Percentiles rank a stretch among this genome's conserved stretches.
phyloP scores from a whole-genome alignment of 2,113 vertebrate species.

The Sus scrofa region T2T-Sscrofa CM000814.6:76630501-76631000 shows the following conservation, averaged over 20 bases:
- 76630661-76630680: neutral
- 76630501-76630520: neutral
- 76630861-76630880: neutral
- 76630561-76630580: neutral
- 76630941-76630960: neutral
- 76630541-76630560: neutral
- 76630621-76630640: neutral
- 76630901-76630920: neutral
- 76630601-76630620: neutral
- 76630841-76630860: neutral
- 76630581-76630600: neutral
- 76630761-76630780: neutral
- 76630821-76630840: neutral
- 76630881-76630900: neutral
- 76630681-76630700: neutral
- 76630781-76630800: neutral
- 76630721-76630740: neutral
- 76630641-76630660: neutral
- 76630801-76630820: neutral
- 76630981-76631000: neutral
- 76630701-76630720: neutral
- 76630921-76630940: neutral
- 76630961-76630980: neutral
- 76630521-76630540: neutral
- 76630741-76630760: neutral